Base-by-base conservation (phyloP, 2,797 vertebrate genomes). In the Clarias pachynema region DNA sequence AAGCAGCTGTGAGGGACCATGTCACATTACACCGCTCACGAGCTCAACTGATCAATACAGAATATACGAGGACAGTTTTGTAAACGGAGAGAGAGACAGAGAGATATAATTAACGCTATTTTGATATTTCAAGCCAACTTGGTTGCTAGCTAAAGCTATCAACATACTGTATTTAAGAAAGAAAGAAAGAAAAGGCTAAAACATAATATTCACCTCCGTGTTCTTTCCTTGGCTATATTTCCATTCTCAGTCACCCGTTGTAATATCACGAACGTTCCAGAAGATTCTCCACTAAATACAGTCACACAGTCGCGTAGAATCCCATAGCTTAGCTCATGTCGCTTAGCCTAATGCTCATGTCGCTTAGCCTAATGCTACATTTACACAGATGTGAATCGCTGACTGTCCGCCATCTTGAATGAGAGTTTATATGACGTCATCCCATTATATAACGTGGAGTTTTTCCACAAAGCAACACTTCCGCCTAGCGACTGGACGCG, bases 341-440 rank as follows among this genome's bases (percentile, higher is more conserved):
- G 44, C 44, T 82, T 37, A 86, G 26, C 31, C 60, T 24, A 34
- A 74, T 5, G 53, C 86, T 80, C n/a, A n/a, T n/a, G n/a, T 29
- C 29, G 44, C 44, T 82, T 37, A 86, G 26, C 31, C 60, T 24
- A 34, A 74, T 5, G 53, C 86, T 80, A 57, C 80, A 73, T 81
- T 74, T 80, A 86, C 82, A 74, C 29, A 80, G 3, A 74, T 31
- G 16, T 49, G 68, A 49, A 44, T 40, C 59, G 37, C 53, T 49
- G 22, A 80, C 82, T 66, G n/a, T 66, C 56, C 82, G 82, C 86
- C 86, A 86, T 86, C 18, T 86, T 86, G 68, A 84, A 80, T 57
- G 8, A 56, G 31, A 5, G 59, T 68, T 44, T 0, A 1, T 5
- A 3, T 83, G 82, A 86, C 86, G 86, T 84, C 82, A 84, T 4